Evolutionary conservation across 2,888 invertebrate genomes (phyloP).

Genomic region (Melipona beecheii): DNA sequence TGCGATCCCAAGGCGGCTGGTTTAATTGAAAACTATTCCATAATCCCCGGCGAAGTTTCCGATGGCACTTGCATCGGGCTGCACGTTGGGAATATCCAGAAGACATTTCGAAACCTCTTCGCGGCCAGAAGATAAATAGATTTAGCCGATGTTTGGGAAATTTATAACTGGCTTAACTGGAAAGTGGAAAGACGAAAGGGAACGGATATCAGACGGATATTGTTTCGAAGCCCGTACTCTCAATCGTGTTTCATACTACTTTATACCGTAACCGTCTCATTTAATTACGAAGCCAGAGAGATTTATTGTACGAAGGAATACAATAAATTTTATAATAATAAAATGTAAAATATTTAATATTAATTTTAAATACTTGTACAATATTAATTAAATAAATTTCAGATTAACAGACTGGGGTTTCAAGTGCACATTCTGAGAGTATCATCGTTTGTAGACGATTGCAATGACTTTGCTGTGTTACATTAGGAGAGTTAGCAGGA

Average conservation of each 20-base stretch:
- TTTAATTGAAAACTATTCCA: slow-evolving; percentile 56
- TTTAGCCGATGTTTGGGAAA: slow-evolving; percentile 16
- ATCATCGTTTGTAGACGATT: too few relatives aligned
- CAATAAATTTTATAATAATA: too few relatives aligned
- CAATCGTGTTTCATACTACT: background rate
- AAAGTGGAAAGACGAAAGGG: background rate
- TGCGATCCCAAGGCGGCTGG: slow-evolving; percentile 7
- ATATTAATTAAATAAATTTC: too few relatives aligned
- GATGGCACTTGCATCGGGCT: slow-evolving; percentile 27
- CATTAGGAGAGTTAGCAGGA: too few relatives aligned
- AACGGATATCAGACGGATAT: background rate
- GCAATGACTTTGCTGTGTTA: too few relatives aligned
- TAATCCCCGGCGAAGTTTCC: slow-evolving; percentile 54
- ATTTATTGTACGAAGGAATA: background rate
- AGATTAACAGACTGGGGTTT: too few relatives aligned
- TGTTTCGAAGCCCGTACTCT: background rate
- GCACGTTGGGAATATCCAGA: slow-evolving; percentile 37
- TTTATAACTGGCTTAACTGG: slow-evolving; percentile 21
- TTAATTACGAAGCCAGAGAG: background rate
- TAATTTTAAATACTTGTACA: too few relatives aligned
- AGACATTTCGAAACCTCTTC: slow-evolving; percentile 44
- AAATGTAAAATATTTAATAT: too few relatives aligned
- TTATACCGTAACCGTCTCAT: too few relatives aligned
- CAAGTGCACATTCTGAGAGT: too few relatives aligned
- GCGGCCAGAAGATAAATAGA: slow-evolving; percentile 20